Percentiles rank a stretch among this genome's conserved stretches.
Evolutionary conservation across 2,797 vertebrate species (phyloP).

Genomic region (Oreochromis grahami): DNA sequence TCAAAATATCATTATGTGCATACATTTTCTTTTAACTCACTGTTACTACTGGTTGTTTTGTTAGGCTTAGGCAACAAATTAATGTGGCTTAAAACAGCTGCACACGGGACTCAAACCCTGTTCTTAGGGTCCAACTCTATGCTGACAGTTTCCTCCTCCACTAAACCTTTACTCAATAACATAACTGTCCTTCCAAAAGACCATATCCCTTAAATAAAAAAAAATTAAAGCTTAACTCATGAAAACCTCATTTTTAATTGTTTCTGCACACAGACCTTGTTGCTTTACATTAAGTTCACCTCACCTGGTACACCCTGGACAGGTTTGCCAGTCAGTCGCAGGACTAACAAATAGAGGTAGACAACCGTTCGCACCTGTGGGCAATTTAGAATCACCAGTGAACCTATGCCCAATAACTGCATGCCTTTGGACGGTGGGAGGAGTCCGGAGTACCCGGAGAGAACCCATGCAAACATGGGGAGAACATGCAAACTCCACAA

Average conservation of each 20-base stretch:
- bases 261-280: not conserved
- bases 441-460: fast-evolving
- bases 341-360: not conserved
- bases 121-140: not conserved
- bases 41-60: not conserved
- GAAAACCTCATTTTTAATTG: not conserved
- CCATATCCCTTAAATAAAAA: not conserved
- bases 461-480: fast-evolving
- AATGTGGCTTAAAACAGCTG: not conserved
- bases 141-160: not conserved
- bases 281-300: not conserved
- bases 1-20: not conserved
- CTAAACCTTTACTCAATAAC: not conserved
- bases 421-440: not conserved
- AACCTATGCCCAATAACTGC: not conserved
- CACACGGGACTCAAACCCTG: not conserved
- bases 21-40: not conserved
- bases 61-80: not conserved
- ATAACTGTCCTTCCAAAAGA: not conserved
- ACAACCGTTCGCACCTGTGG: not conserved
- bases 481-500: not conserved
- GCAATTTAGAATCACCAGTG: not conserved
- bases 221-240: not conserved
- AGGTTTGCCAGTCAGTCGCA: not conserved
- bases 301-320: not conserved